phyloP scores from a whole-genome alignment of 2,797 vertebrate genomes.

The Sparus aurata region DNA sequence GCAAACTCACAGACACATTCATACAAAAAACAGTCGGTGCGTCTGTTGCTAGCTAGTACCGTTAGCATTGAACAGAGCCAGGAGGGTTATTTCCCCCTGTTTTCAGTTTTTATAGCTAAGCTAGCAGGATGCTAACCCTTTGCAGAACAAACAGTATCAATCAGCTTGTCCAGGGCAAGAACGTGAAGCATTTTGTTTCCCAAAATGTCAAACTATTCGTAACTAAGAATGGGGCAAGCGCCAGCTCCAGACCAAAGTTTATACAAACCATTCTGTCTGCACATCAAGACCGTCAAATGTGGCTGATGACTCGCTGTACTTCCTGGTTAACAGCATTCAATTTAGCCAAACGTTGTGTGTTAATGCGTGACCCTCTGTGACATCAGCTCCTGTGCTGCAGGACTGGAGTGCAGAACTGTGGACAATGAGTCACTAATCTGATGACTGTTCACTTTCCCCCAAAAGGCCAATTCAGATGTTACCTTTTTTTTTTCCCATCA shows the following conservation, averaged over 20 bases:
- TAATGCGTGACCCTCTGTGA: background rate
- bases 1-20: background rate
- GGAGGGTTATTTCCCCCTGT: background rate
- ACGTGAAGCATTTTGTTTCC: background rate
- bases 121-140: no score
- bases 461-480: constrained; percentile 7
- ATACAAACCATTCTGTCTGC: background rate
- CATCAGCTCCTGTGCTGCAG: background rate
- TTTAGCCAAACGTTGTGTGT: background rate
- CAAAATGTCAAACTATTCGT: background rate
- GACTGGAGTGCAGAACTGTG: background rate
- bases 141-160: no score
- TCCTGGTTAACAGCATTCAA: background rate
- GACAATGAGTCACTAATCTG: constrained; percentile 3
- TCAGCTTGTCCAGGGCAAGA: background rate
- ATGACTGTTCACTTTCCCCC: constrained; percentile 27
- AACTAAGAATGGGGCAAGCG: no score
- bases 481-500: background rate
- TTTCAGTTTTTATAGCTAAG: background rate
- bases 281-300: background rate
- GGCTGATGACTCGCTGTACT: background rate
- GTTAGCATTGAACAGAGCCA: background rate
- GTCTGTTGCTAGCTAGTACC: background rate
- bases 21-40: background rate
- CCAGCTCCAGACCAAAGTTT: background rate